Percentiles rank a stretch among this genome's conserved stretches.
These are phyloP conservation scores for Neogobius melanostomus DNA, from an alignment of 2,113 vertebrate species.

Conservation along the genomic window DNA sequence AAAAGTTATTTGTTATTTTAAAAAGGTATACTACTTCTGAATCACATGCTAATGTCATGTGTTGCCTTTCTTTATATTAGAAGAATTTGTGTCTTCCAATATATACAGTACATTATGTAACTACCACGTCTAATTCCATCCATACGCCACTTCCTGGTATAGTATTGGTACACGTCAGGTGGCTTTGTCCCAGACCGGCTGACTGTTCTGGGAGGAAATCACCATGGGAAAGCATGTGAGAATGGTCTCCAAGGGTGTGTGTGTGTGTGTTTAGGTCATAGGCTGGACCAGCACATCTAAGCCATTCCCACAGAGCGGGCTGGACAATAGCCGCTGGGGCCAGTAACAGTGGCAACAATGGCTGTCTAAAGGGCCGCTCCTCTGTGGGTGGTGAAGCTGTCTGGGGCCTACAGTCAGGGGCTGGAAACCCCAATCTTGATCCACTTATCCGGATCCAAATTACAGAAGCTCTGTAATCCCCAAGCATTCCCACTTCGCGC, in stretches of 20 bases:
- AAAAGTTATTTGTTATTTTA: too few species aligned
- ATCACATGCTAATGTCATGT: too few species aligned
- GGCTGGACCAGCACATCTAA: constrained; percentile 61
- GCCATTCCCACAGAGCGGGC: constrained; percentile 65
- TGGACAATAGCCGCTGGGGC: constrained; percentile 66
- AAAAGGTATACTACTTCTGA: too few species aligned
- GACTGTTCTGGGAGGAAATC: constrained; percentile 45
- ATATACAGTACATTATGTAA: background rate
- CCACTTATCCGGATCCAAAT: constrained; percentile 11
- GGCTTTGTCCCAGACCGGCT: constrained; percentile 37
- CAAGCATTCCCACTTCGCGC: constrained; percentile 8
- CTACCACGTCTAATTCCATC: background rate
- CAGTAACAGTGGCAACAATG: constrained; percentile 71
- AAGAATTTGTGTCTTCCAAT: too few species aligned
- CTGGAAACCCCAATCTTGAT: constrained; percentile 30
- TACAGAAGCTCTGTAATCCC: constrained; percentile 1
- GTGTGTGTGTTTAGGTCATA: constrained; percentile 53
- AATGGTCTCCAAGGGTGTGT: constrained; percentile 47
- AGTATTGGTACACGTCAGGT: constrained; percentile 29
- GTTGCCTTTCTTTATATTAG: too few species aligned
- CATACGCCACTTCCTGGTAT: constrained; percentile 6
- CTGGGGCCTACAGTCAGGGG: constrained; percentile 54
- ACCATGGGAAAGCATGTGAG: constrained; percentile 65
- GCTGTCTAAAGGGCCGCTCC: constrained; percentile 59
- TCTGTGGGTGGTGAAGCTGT: constrained; percentile 63